Evolutionary conservation across 2,797 vertebrate genomes (phyloP).

Genomic region (Anguilla marmorata): DNA sequence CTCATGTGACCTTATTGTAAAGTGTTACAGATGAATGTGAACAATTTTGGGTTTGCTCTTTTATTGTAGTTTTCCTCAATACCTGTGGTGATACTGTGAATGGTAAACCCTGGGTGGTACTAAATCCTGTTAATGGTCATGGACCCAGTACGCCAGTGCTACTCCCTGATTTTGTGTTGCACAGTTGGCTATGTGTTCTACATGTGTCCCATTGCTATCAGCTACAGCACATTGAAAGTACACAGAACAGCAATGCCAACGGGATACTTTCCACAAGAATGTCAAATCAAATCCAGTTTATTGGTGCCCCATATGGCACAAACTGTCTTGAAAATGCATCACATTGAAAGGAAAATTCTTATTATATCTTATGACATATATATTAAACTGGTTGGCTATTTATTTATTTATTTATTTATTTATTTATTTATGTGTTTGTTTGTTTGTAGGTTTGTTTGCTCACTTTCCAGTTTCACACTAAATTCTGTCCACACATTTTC

Average conservation of each 20-base stretch:
- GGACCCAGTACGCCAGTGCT: constrained; percentile 24
- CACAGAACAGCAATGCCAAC: neutral
- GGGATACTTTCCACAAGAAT: neutral
- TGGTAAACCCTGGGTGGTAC: constrained; percentile 29
- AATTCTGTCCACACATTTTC: no score
- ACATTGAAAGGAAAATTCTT: neutral
- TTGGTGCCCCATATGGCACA: neutral
- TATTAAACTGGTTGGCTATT: neutral
- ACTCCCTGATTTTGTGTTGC: constrained; percentile 27
- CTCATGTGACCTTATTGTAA: no score
- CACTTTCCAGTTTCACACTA: no score
- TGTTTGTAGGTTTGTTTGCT: no score
- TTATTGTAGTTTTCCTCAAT: constrained; percentile 14
- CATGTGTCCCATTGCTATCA: constrained; percentile 19
- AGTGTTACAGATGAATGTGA: neutral
- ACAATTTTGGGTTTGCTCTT: neutral
- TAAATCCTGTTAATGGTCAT: constrained; percentile 36
- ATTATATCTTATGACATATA: neutral
- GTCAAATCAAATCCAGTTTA: neutral
- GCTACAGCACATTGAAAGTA: constrained; percentile 1
- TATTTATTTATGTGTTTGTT: no score
- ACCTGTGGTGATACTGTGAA: constrained; percentile 31
- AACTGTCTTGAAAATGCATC: neutral
- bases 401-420: neutral
- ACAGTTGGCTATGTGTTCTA: constrained; percentile 30